These are phyloP conservation scores for Imbricaverruca yamaguchii DNA, from an alignment of 2,888 invertebrate genomes.

Conservation along the genomic window DNA sequence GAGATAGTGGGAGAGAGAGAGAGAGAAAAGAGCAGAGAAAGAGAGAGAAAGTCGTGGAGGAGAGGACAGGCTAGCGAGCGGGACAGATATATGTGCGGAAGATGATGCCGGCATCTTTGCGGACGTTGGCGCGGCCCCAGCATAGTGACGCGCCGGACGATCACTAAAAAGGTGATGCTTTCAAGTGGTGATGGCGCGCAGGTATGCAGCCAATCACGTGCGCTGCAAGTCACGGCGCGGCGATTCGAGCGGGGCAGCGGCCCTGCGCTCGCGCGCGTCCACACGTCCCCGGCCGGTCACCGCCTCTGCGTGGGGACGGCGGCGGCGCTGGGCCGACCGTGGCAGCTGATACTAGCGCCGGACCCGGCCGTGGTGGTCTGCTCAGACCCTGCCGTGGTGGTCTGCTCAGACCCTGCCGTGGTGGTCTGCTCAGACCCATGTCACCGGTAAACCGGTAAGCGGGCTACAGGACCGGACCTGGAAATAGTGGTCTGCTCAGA, in stretches of 20 bases:
- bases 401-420: too few species aligned
- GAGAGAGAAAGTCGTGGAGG: too few species aligned
- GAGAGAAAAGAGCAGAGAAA: background rate
- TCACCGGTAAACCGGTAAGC: too few species aligned
- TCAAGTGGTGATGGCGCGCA: background rate
- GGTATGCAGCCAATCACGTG: slow-evolving; percentile 11
- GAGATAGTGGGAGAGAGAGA: too few species aligned
- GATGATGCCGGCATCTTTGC: background rate
- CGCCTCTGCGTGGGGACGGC: background rate
- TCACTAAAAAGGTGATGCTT: slow-evolving; percentile 10
- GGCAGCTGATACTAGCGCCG: background rate
- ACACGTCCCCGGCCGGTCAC: background rate
- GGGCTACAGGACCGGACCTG: too few species aligned
- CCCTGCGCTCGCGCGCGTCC: background rate
- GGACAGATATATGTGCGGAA: too few species aligned
- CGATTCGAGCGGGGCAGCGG: background rate
- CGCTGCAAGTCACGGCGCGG: background rate
- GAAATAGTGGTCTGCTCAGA: too few species aligned
- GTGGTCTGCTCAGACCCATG: too few species aligned
- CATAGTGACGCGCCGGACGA: background rate
- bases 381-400: too few species aligned
- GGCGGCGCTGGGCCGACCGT: background rate
- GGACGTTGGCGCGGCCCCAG: background rate
- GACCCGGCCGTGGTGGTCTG: too few species aligned
- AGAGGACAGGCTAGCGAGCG: too few species aligned